Evolutionary conservation across 2,888 invertebrate genomes (phyloP).

Genomic region (Sussaba pulchella): DNA sequence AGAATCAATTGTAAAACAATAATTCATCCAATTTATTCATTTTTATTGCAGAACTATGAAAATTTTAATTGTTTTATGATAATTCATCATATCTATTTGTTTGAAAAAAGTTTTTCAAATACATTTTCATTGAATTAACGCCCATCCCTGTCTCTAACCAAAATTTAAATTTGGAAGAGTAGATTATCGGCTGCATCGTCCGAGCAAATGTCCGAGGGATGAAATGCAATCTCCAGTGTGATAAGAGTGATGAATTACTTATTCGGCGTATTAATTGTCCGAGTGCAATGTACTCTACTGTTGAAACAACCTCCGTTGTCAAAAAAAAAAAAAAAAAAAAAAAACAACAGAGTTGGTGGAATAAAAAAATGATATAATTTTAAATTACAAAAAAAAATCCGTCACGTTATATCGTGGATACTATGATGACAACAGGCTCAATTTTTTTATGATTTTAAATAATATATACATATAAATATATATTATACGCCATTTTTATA

Average conservation of each 20-base stretch:
- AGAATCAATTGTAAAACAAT: too few species aligned
- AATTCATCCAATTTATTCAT: too few species aligned
- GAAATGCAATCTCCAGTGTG: conserved; percentile 64
- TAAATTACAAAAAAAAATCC: conserved; percentile 18
- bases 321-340: too few species aligned
- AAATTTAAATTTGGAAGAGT: neutral
- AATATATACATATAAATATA: conserved; percentile 42
- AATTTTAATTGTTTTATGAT: too few species aligned
- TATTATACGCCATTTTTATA: conserved; percentile 66
- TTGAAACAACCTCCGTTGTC: conserved; percentile 29
- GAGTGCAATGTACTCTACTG: conserved; percentile 65
- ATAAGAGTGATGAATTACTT: conserved; percentile 64
- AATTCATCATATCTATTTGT: too few species aligned
- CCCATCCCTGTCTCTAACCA: too few species aligned
- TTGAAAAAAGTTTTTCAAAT: too few species aligned
- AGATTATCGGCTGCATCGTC: neutral
- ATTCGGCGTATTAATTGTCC: conserved; percentile 55
- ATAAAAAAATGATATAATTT: conserved; percentile 31
- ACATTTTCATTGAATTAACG: too few species aligned
- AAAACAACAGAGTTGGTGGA: conserved; percentile 48
- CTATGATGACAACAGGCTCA: conserved; percentile 63
- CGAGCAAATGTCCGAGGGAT: neutral
- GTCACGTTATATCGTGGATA: conserved; percentile 45
- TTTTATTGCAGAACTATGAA: too few species aligned
- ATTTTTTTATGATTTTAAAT: conserved; percentile 70